Base-by-base conservation (phyloP, 2,888 invertebrate species). In the Rhimphoctona megacephalus region DNA sequence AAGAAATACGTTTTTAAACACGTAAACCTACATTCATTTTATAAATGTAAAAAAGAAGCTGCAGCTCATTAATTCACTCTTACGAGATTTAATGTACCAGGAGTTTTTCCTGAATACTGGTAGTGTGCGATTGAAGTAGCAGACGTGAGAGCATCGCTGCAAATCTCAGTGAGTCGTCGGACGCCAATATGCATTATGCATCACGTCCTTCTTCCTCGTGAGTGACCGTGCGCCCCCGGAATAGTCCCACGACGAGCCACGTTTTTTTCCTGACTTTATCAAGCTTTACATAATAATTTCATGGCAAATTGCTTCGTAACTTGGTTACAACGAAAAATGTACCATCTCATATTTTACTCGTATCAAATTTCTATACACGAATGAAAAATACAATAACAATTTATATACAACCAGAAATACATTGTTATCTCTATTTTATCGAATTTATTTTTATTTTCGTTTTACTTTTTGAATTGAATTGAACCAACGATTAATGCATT, bases 241-340 rank as follows among this genome's bases (percentile, higher is more conserved):
- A 69, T 74, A 69, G 46, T 76, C 82, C 33, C 69, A 52, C 78
- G 78, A 73, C 43, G 39, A 83, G 52, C 33, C 85, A 86, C 87
- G 86, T 88, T 88, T 85, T 86, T 76, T 81, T 76, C 73, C 82
- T 72, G 73, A 49, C 78, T 79, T 79, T 73, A 54, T 83, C 57
- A 30, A 77, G 80, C 81, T 86, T 89, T 89, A 89, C 88, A 89
- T 89, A 90, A 90, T 88, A 85, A 49, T 33, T 25, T 49, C 85
- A 81, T 83, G 83, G 86, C 76, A 87, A 89, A 87, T 88, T 85
- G 72, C 81, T 85, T 87, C 72, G 72, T 78, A 72, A 52, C 77
- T 64, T 66, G 46, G 36, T 73, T 57, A 79, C 36, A 33, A 33
- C 64, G 43, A 61, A 61, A 61, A 30, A 30, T 61, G 14, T 17